Conservation (phyloP, 1,140 invertebrate species). For the Lepeophtheirus salmonis region DNA sequence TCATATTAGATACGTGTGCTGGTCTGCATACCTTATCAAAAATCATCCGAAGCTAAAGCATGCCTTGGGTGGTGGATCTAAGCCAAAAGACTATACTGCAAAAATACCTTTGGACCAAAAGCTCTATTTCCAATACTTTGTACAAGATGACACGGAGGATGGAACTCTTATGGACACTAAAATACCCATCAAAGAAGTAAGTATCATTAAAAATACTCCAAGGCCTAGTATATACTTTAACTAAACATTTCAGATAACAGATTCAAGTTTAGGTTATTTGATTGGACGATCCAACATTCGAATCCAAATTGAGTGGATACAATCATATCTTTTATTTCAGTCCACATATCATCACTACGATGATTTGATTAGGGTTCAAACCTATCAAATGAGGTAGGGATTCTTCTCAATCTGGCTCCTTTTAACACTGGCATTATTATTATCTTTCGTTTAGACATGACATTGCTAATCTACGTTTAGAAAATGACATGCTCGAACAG, state of each 20-base stretch:
- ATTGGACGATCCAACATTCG: constrained; percentile 53
- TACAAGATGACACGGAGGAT: constrained; percentile 58
- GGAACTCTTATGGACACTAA: constrained; percentile 65
- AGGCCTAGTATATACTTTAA: constrained; percentile 10
- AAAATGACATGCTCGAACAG: constrained; percentile 9
- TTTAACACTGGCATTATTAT: no score
- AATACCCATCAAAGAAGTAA: constrained; percentile 52
- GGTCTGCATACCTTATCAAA: constrained; percentile 48
- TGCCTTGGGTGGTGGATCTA: background rate
- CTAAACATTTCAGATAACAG: constrained; percentile 31
- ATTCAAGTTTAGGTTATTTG: constrained; percentile 50
- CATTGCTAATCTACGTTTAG: background rate
- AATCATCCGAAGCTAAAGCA: constrained; percentile 1
- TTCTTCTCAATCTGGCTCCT: no score
- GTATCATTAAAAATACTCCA: constrained; percentile 10
- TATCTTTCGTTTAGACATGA: background rate
- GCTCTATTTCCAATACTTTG: constrained; percentile 62
- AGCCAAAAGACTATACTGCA: background rate
- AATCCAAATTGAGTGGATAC: constrained; percentile 65
- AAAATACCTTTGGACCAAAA: constrained; percentile 42
- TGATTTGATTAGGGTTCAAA: constrained; percentile 58
- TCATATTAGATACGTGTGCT: constrained; percentile 57
- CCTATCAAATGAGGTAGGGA: constrained; percentile 61
- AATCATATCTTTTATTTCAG: constrained; percentile 61
- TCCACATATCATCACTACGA: constrained; percentile 71